Base-by-base conservation (phyloP, 2,888 invertebrate species). In the Esperia sulphurella region DNA sequence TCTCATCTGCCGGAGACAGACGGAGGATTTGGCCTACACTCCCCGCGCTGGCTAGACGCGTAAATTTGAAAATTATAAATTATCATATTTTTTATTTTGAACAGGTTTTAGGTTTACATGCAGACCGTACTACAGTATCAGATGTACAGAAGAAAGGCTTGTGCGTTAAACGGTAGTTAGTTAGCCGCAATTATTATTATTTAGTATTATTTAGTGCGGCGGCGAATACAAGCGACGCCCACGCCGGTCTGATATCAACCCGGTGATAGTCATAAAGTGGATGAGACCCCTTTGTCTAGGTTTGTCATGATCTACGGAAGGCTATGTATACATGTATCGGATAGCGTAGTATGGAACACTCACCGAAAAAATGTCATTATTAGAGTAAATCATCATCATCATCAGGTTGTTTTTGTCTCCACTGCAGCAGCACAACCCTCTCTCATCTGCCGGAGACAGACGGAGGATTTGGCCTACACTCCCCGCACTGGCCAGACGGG, bases 111-210 rank as follows among this genome's bases (percentile, higher is more conserved):
- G 43, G 33, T 50, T 57, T 44, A 56, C 52, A 21, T 67, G 62
- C 68, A 44, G 47, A 54, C 75, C 21, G 55, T 77, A 71, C 68
- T 43, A 48, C 8, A 31, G 72, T 85, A 87, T 87, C 87, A 82
- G 87, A 87, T 86, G 77, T 66, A 79, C 68, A 75, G 80, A 75
- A 75, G 77, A 79, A 79, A 79, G 79, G 72, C 73, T 74, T 76
- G 69, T 85, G 82, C 85, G 83, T 81, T 85, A 85, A 84, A 83
- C 84, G 85, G 87, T 87, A 81, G 86, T 87, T 87, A 83, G 83
- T 86, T 83, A 86, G 69, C 70, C 67, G 75, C 81, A 83, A 86
- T 85, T 83, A 84, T 83, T 87, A 85, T 86, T 87, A 85, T 86
- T 85, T 83, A 85, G 82, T 83, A 73, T 86, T 87, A 84, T 86